Conservation (phyloP, 2,888 invertebrate genomes). For the Incurvaria masculella region DNA sequence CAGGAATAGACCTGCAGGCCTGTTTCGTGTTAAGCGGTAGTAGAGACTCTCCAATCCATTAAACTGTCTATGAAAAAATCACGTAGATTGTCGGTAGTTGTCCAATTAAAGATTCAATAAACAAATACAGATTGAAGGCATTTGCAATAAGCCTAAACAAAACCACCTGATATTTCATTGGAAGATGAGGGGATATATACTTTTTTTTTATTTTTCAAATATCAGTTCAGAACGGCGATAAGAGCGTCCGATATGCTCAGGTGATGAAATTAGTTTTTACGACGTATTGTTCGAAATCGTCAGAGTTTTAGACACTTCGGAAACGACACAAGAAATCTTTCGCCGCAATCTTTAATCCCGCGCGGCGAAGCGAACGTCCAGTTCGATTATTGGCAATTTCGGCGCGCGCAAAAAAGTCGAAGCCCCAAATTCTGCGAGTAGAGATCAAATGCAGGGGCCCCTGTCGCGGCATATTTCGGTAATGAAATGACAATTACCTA, state of each 20-base stretch:
- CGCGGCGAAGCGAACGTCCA: slow-evolving; percentile 1
- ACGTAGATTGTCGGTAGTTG: too few relatives aligned
- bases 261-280: background rate
- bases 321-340: background rate
- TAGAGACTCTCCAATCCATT: too few relatives aligned
- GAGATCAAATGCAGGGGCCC: slow-evolving; percentile 14
- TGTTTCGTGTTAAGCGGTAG: too few relatives aligned
- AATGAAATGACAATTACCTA: slow-evolving; percentile 53
- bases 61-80: too few relatives aligned
- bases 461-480: slow-evolving; percentile 42
- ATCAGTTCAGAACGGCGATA: too few relatives aligned
- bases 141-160: too few relatives aligned
- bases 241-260: background rate
- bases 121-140: too few relatives aligned
- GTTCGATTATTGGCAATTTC: slow-evolving; percentile 48
- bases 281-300: background rate
- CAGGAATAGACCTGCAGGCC: too few relatives aligned
- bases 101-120: too few relatives aligned
- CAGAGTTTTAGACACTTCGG: background rate
- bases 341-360: background rate
- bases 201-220: too few relatives aligned
- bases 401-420: slow-evolving; percentile 33
- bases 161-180: too few relatives aligned
- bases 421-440: slow-evolving; percentile 25
- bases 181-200: too few relatives aligned